Evolutionary conservation across 2,797 vertebrate species (phyloP).

Genomic region (Choloepus didactylus): DNA sequence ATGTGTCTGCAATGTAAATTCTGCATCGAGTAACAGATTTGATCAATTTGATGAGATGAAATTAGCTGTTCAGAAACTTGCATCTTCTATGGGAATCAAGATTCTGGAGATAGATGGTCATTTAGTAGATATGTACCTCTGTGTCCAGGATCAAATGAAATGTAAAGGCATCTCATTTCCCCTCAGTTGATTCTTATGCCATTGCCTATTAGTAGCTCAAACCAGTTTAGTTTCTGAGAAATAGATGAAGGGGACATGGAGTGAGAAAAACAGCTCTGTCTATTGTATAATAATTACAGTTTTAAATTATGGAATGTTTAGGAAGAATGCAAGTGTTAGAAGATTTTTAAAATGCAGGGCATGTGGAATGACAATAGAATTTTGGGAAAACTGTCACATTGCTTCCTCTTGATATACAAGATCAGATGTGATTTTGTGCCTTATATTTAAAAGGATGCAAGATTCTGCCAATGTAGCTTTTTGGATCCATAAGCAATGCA

Average conservation of each 20-base stretch:
- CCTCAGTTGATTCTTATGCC: neutral
- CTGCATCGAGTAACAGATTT: neutral
- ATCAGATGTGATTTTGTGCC: neutral
- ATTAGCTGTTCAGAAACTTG: neutral
- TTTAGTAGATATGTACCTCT: neutral
- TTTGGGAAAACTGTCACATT: neutral
- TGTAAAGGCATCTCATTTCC: neutral
- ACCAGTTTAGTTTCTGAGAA: neutral
- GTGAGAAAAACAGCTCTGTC: neutral
- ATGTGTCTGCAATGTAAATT: neutral
- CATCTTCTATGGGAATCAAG: neutral
- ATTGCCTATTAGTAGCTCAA: neutral
- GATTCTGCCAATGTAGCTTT: neutral
- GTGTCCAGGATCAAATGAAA: neutral
- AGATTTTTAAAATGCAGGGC: neutral
- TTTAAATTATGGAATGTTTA: conserved; percentile 10
- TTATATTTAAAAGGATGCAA: neutral
- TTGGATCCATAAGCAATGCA: neutral
- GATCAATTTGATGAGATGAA: neutral
- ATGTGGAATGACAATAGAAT: neutral
- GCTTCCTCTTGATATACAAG: neutral
- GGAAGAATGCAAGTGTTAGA: neutral
- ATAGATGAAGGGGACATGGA: fast-evolving
- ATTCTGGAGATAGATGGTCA: neutral
- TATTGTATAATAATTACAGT: neutral